Evolutionary conservation across 2,797 vertebrate species (phyloP).

Genomic region (Aplochiton taeniatus): DNA sequence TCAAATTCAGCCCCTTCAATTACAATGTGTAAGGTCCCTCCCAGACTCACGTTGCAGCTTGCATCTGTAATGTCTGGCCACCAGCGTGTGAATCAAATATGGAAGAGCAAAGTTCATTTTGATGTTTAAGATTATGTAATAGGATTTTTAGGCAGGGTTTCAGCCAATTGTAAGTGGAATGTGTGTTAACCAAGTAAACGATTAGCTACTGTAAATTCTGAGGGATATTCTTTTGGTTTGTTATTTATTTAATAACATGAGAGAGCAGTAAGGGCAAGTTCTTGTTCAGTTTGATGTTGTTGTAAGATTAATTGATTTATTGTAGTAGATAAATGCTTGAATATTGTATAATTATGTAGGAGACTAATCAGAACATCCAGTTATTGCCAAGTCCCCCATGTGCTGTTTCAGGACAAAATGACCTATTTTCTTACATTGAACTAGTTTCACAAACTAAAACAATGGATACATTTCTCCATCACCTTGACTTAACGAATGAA

Average conservation of each 20-base stretch:
- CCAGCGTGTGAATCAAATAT: slow-evolving; percentile 4
- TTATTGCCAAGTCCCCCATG: slow-evolving; percentile 57
- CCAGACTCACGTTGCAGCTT: slow-evolving; percentile 5
- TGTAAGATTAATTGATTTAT: slow-evolving; percentile 26
- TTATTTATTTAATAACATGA: no score
- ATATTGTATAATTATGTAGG: slow-evolving; percentile 49
- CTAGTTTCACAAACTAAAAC: slow-evolving; percentile 64
- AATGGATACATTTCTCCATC: slow-evolving; percentile 29
- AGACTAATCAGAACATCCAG: slow-evolving; percentile 62
- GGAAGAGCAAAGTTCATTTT: background rate
- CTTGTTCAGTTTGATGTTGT: slow-evolving; percentile 29
- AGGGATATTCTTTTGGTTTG: background rate
- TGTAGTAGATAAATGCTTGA: slow-evolving; percentile 23
- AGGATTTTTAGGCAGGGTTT: no score
- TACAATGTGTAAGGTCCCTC: slow-evolving; percentile 49
- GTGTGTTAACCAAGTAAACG: background rate
- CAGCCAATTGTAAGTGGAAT: no score
- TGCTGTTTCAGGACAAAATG: slow-evolving; percentile 64
- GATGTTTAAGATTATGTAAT: background rate
- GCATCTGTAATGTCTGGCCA: slow-evolving; percentile 8
- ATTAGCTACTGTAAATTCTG: background rate
- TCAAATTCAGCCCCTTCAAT: slow-evolving; percentile 36
- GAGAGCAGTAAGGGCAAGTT: background rate
- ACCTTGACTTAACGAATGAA: background rate
- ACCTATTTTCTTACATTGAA: slow-evolving; percentile 68